phyloP scores from a whole-genome alignment of 2,888 invertebrate species.

The Cryptocephalus moraei region DNA sequence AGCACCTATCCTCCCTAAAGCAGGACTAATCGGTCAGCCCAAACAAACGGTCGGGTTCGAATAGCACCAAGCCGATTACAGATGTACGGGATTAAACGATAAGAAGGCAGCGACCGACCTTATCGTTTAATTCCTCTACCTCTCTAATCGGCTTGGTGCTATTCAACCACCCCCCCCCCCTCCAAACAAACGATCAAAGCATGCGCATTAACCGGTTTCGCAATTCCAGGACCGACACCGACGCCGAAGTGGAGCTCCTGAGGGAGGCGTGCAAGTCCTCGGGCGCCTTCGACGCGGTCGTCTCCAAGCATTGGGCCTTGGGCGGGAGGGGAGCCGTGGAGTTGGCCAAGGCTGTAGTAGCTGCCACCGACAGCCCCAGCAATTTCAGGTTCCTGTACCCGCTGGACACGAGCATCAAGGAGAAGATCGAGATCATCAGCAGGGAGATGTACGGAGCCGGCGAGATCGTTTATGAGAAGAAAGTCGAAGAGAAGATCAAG shows the following conservation, averaged over 20 bases:
- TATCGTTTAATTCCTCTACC: too few species aligned
- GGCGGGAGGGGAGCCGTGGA: slow-evolving; percentile 83
- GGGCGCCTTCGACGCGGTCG: slow-evolving; percentile 81
- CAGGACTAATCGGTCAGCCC: too few species aligned
- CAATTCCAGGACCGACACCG: slow-evolving; percentile 66
- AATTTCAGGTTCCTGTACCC: slow-evolving; percentile 63
- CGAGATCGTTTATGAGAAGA: slow-evolving; percentile 61
- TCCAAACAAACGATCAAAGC: too few species aligned
- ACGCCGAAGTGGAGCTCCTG: slow-evolving; percentile 72
- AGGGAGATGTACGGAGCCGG: slow-evolving; percentile 95
- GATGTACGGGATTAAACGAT: too few species aligned
- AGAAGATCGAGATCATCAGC: slow-evolving; percentile 84
- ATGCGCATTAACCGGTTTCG: background rate
- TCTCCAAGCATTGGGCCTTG: slow-evolving; percentile 81
- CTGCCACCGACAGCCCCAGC: slow-evolving; percentile 56
- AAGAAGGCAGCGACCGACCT: too few species aligned
- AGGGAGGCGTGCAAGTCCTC: slow-evolving; percentile 57
- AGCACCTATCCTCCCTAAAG: too few species aligned
- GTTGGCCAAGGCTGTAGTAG: slow-evolving; percentile 79
- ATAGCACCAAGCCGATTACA: too few species aligned
- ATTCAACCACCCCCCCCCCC: too few species aligned
- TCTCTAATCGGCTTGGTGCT: too few species aligned
- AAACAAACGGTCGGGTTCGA: too few species aligned
- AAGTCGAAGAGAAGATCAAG: slow-evolving; percentile 61
- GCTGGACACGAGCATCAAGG: slow-evolving; percentile 57